Conservation (phyloP, 2,888 invertebrate species). For the Apomyelois bistriatella region DNA sequence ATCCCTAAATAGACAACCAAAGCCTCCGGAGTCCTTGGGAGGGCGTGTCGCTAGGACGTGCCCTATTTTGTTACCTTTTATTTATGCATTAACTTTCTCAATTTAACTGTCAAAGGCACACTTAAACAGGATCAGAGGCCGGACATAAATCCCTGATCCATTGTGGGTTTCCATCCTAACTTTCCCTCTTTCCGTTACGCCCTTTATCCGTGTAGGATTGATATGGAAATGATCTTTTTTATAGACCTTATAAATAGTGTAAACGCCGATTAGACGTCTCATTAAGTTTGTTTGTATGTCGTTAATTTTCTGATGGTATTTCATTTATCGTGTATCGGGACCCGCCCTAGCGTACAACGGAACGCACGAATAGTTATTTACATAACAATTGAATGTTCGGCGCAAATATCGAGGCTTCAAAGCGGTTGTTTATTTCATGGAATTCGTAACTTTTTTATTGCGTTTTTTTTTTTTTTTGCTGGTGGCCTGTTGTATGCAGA, state of each 20-base stretch:
- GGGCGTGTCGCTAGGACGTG: conserved; percentile 14
- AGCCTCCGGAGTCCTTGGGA: background rate
- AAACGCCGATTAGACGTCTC: conserved; percentile 46
- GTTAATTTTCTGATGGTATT: conserved; percentile 29
- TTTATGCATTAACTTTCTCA: conserved; percentile 75
- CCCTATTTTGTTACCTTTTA: conserved; percentile 68
- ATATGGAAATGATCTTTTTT: conserved; percentile 45
- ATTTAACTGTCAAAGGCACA: conserved; percentile 62
- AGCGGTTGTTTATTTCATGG: background rate
- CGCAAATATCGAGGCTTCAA: conserved; percentile 28
- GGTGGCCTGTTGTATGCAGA: background rate
- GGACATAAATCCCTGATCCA: conserved; percentile 46
- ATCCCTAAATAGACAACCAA: no score
- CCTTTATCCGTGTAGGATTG: conserved; percentile 46
- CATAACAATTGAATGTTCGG: conserved; percentile 45
- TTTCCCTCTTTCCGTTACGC: conserved; percentile 38
- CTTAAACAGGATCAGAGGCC: conserved; percentile 33
- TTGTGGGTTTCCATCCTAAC: conserved; percentile 33
- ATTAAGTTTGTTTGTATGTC: conserved; percentile 39
- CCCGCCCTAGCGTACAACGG: conserved; percentile 28
- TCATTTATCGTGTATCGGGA: conserved; percentile 28
- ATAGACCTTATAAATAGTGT: conserved; percentile 33
- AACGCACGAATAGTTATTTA: conserved; percentile 43
- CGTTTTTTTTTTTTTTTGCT: background rate
- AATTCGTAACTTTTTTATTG: background rate